A percentile compares a stretch with the other conserved stretches of the same genome.
phyloP scores from a whole-genome alignment of 2,888 invertebrate genomes.

The Ectemnius cavifrons region DNA sequence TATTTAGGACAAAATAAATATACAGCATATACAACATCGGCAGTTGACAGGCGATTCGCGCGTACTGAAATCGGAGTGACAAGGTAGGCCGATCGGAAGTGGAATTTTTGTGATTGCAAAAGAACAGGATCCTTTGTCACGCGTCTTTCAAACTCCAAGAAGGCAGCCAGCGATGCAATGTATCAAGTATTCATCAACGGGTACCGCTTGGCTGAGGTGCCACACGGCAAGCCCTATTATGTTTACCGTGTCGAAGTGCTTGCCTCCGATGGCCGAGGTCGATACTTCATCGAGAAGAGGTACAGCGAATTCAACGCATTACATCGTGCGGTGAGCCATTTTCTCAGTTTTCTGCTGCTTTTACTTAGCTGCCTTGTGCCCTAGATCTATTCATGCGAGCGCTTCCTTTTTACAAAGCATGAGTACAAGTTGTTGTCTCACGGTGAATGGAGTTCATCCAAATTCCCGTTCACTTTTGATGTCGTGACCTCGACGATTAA shows the following conservation, averaged over 20 bases:
- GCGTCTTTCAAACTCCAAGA: constrained; percentile 27
- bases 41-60: too few relatives aligned
- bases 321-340: constrained; percentile 79
- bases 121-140: constrained; percentile 17
- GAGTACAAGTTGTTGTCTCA: not conserved
- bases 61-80: not conserved
- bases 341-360: not conserved
- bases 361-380: too few relatives aligned
- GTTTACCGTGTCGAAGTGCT: constrained; percentile 78
- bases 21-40: not conserved
- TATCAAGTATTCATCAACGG: constrained; percentile 77
- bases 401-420: too few relatives aligned
- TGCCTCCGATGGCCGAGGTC: constrained; percentile 71
- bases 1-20: not conserved
- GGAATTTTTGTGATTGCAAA: not conserved
- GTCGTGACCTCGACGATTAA: too few relatives aligned
- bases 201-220: constrained; percentile 76
- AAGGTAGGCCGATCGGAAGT: not conserved
- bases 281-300: constrained; percentile 79
- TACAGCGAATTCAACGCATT: constrained; percentile 81
- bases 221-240: constrained; percentile 78
- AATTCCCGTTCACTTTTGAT: too few relatives aligned
- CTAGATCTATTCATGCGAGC: too few relatives aligned
- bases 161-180: constrained; percentile 70
- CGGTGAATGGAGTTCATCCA: not conserved